A percentile compares a stretch with the other conserved stretches of the same genome.
These are phyloP conservation scores for Myotis myotis DNA, from an alignment of 2,797 vertebrate genomes.

Conservation along the genomic window DNA sequence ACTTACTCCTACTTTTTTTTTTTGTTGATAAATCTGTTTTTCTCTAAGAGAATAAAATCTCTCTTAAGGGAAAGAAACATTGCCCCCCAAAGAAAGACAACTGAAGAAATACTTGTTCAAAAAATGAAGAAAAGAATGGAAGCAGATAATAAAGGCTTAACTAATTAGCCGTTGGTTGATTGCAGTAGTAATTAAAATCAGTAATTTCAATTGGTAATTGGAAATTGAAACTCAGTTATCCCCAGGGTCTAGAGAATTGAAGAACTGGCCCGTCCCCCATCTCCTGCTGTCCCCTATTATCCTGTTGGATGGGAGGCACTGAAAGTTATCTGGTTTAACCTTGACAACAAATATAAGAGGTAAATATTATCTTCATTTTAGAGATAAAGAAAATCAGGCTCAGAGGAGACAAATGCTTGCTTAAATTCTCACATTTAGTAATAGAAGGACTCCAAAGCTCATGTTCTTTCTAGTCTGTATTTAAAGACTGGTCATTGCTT, in stretches of 20 bases:
- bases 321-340: conserved; percentile 28
- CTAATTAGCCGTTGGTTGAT: not conserved
- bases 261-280: not conserved
- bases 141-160: not conserved
- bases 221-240: not conserved
- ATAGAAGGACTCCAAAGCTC: not conserved
- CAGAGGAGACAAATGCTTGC: not conserved
- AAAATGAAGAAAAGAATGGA: not conserved
- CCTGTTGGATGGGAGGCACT: not conserved
- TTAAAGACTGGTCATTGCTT: not conserved
- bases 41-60: not conserved
- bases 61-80: not conserved
- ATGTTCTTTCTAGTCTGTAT: not conserved
- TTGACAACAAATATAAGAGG: not conserved
- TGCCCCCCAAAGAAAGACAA: not conserved
- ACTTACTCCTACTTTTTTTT: not conserved
- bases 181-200: not conserved
- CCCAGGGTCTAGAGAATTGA: not conserved
- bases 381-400: not conserved
- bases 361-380: conserved; percentile 2
- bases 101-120: not conserved
- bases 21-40: not conserved
- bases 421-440: not conserved
- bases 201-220: not conserved
- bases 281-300: not conserved